Evolutionary conservation across 2,113 vertebrate genomes (phyloP).

Genomic region (Motacilla alba): DNA sequence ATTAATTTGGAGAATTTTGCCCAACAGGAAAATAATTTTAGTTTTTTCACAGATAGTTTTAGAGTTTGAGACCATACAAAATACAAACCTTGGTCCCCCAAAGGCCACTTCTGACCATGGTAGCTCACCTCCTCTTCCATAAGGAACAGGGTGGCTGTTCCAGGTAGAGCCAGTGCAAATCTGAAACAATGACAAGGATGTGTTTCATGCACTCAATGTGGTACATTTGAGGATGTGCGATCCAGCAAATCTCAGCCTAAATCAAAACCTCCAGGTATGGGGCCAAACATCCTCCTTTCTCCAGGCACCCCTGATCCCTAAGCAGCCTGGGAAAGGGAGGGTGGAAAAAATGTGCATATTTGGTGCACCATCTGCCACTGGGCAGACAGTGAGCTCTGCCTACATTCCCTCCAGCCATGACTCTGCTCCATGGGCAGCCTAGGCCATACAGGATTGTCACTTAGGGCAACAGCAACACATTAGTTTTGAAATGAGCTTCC

Average conservation of each 20-base stretch:
- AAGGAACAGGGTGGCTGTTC: not conserved
- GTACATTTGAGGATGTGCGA: not conserved
- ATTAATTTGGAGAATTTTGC: not conserved
- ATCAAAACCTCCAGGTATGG: not conserved
- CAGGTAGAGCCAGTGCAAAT: not conserved
- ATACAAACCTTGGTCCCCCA: not conserved
- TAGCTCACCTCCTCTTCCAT: not conserved
- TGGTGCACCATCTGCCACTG: not conserved
- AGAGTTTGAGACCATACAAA: not conserved
- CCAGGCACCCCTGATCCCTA: not conserved
- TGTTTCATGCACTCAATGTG: not conserved
- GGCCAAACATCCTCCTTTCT: not conserved
- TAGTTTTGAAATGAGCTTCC: not conserved
- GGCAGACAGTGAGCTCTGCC: not conserved
- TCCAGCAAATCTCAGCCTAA: not conserved
- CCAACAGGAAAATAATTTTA: not conserved
- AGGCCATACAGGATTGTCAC: not conserved
- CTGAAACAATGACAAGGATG: not conserved
- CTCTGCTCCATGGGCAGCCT: not conserved
- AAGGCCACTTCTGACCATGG: not conserved
- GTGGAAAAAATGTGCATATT: not conserved
- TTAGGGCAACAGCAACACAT: not conserved
- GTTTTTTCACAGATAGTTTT: not conserved
- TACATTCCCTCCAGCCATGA: accelerated
- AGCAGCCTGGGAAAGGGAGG: not conserved